These are phyloP conservation scores for Tipula vernalis DNA, from an alignment of 2,888 invertebrate genomes.

Conservation along the genomic window DNA sequence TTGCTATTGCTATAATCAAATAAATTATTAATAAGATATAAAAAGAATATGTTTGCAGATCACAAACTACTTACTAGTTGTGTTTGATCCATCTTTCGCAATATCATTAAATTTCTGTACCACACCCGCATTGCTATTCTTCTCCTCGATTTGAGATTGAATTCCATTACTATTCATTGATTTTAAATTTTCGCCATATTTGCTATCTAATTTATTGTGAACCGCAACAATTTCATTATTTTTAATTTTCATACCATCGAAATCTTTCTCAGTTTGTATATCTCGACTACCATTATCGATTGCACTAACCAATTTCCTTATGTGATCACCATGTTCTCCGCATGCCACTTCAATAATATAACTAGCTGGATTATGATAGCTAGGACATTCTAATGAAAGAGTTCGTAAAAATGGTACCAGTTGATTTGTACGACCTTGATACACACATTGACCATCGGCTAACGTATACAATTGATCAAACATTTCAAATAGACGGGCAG, in stretches of 20 bases:
- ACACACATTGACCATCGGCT: conserved; percentile 89
- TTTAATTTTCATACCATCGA: conserved; percentile 44
- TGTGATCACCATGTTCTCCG: conserved; percentile 91
- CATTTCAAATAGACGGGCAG: conserved; percentile 93
- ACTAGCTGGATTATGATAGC: conserved; percentile 94
- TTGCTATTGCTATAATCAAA: conserved; percentile 34
- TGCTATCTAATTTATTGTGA: conserved; percentile 35
- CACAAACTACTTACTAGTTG: not conserved
- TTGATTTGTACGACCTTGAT: conserved; percentile 77
- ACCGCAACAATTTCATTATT: conserved; percentile 43
- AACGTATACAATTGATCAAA: conserved; percentile 90
- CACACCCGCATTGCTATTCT: conserved; percentile 27
- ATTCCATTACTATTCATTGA: conserved; percentile 29
- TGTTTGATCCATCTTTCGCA: conserved; percentile 39
- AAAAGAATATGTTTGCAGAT: not conserved
- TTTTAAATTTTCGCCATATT: conserved; percentile 25
- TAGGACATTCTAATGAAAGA: conserved; percentile 78
- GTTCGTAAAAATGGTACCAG: conserved; percentile 72
- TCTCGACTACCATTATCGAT: conserved; percentile 75
- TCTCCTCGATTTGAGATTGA: conserved; percentile 19
- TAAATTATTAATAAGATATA: conserved; percentile 27
- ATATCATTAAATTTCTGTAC: conserved; percentile 50
- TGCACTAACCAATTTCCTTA: conserved; percentile 67
- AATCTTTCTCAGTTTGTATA: conserved; percentile 58
- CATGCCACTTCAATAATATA: conserved; percentile 95